Base-by-base conservation (phyloP, 2,113 vertebrate genomes). In the Phocoena sinus region DNA sequence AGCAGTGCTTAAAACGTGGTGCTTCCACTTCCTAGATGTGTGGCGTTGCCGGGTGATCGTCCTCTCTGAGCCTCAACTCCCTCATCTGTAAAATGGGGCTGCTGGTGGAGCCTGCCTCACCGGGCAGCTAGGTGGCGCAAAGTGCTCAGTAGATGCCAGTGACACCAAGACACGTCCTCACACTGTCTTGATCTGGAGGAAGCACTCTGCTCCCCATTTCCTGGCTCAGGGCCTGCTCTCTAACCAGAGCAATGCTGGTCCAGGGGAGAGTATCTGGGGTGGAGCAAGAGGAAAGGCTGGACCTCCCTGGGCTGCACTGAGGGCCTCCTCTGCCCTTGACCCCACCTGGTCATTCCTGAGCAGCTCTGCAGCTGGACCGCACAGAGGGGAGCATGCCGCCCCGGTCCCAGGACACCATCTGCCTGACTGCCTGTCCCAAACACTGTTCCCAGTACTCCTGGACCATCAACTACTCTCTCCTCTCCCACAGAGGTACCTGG, bases 351-450 rank as follows among this genome's bases (percentile, higher is more conserved):
- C 67, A 10, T 85, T 70, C 81, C 95, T 14, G 60, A 94, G 81
- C 83, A 99, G 99, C 97, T 92, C 97, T 99, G 28, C 98, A 99
- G 85, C 96, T 99, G 98, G 99, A 99, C 82, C 95, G 28, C 77
- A 98, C 96, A 8, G 98, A 97, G 50, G 99, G 99, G 38, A 98
- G 95, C 33, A 97, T 99, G 33, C 94, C 98, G 0, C 99, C 99
- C 68, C 98, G 98, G 53, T 99, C 99, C 93, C 99, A 98, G 97
- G 80, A 98, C 82, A 87, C 96, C 65, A 65, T 99, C 28, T 96
- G 0, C 73, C 85, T 98, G 95, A 99, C 98, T 0, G 98, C 98
- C 79, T 98, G 89, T 88, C 99, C 98, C 63, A 87, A 96, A 17
- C 98, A 67, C 53, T 98, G 76, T 53, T 93, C 98, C 81, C 97